Percentiles rank a stretch among this genome's conserved stretches.
Evolutionary conservation across 2,113 vertebrate species (phyloP).

Genomic region (Tor tambroides): DNA sequence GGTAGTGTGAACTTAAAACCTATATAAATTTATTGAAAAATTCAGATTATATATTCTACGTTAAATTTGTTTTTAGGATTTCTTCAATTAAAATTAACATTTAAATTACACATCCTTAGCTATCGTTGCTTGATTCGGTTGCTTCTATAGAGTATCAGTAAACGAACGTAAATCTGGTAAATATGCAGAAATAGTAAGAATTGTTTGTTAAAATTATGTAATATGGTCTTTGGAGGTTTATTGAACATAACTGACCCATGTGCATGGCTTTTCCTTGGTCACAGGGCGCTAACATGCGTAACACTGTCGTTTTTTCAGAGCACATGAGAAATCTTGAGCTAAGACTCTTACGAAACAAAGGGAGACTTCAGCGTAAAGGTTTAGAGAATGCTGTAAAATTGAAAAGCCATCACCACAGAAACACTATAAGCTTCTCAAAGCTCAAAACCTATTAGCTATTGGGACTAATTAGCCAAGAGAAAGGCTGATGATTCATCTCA

Average conservation of each 20-base stretch:
- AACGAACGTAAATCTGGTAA: background rate
- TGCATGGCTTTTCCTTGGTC: background rate
- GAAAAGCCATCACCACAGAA: slow-evolving; percentile 60
- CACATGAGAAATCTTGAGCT: slow-evolving; percentile 71
- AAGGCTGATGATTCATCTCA: background rate
- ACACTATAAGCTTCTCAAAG: slow-evolving; percentile 64
- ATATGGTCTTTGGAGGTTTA: background rate
- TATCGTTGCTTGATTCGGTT: background rate
- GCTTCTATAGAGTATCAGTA: background rate
- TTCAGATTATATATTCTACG: too few relatives aligned
- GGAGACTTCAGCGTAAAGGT: slow-evolving; percentile 58
- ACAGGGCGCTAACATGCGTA: slow-evolving; percentile 6
- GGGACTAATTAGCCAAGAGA: slow-evolving; percentile 41
- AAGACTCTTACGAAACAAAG: slow-evolving; percentile 75
- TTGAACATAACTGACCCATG: background rate
- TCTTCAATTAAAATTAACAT: too few relatives aligned
- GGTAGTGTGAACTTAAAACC: background rate
- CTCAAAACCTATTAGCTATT: slow-evolving; percentile 62
- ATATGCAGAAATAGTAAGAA: too few relatives aligned
- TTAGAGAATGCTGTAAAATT: slow-evolving; percentile 36
- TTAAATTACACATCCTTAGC: background rate
- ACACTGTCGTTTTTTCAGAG: slow-evolving; percentile 42
- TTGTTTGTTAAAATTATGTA: too few relatives aligned
- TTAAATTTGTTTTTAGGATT: background rate
- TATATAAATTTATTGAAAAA: background rate